phyloP scores from a whole-genome alignment of 2,797 vertebrate species.

The Malurus splendens region DNA sequence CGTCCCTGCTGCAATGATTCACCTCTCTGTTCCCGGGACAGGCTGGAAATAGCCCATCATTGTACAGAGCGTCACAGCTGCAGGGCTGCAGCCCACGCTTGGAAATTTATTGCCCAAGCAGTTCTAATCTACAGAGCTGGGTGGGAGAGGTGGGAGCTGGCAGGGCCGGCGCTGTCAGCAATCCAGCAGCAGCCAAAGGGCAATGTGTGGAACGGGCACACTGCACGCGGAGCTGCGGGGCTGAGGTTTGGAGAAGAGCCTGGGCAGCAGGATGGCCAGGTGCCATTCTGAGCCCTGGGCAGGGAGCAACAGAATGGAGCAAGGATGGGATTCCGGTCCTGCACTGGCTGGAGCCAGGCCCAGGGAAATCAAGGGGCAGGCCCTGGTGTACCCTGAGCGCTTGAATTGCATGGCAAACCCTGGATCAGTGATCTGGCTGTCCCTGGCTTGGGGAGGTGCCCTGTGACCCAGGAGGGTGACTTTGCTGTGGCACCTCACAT shows the following conservation, averaged over 20 bases:
- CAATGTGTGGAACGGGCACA: not conserved
- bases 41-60: slow-evolving; percentile 64
- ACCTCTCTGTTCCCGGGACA: not conserved
- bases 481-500: not conserved
- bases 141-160: not conserved
- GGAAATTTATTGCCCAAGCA: not conserved
- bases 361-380: not conserved
- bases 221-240: not conserved
- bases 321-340: not conserved
- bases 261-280: rapidly evolving
- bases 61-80: not conserved
- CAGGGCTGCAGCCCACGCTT: not conserved
- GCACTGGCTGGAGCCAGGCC: not conserved
- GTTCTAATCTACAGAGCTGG: not conserved
- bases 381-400: not conserved
- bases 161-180: not conserved
- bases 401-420: not conserved
- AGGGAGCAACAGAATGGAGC: not conserved
- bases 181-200: not conserved
- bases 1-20: slow-evolving; percentile 31
- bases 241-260: not conserved
- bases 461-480: not conserved
- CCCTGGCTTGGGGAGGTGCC: rapidly evolving
- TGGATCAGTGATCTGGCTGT: not conserved
- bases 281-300: not conserved